Conservation (phyloP, 2,888 invertebrate genomes). For the Xanthostigma xanthostigma region DNA sequence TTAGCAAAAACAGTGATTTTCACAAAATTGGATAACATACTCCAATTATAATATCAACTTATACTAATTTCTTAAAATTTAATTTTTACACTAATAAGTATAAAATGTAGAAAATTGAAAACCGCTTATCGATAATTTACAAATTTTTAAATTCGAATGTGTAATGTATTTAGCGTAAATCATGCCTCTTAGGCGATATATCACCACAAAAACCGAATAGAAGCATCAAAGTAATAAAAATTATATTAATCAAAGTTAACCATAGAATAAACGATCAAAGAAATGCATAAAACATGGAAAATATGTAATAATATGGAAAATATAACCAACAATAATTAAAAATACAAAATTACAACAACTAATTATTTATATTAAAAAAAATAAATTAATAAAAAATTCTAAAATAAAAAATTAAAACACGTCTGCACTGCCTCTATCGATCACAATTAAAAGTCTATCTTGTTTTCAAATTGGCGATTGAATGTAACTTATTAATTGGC, state of each 20-base stretch:
- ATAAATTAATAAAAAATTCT: background rate
- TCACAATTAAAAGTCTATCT: conserved; percentile 6
- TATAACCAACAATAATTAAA: conserved; percentile 5
- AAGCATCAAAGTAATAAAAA: background rate
- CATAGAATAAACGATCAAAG: too few relatives aligned
- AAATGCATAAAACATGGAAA: too few relatives aligned
- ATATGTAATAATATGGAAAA: conserved; percentile 3
- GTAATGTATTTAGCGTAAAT: too few relatives aligned
- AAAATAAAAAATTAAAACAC: background rate
- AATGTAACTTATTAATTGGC: conserved; percentile 8
- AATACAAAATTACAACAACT: conserved; percentile 6
- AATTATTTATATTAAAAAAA: background rate
- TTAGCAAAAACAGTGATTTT: background rate
- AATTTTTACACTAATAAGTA: too few relatives aligned
- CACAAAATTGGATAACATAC: background rate
- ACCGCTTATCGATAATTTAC: too few relatives aligned
- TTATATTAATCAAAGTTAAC: background rate
- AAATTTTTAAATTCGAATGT: too few relatives aligned
- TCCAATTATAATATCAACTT: too few relatives aligned
- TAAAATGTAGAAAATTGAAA: too few relatives aligned
- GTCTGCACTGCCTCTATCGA: background rate
- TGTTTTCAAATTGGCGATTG: conserved; percentile 9
- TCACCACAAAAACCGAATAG: background rate
- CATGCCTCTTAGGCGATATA: too few relatives aligned
- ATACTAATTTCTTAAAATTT: too few relatives aligned